A percentile compares a stretch with the other conserved stretches of the same genome.
phyloP scores from a whole-genome alignment of 2,113 vertebrate genomes.

The Formicarius rufipectus region DNA sequence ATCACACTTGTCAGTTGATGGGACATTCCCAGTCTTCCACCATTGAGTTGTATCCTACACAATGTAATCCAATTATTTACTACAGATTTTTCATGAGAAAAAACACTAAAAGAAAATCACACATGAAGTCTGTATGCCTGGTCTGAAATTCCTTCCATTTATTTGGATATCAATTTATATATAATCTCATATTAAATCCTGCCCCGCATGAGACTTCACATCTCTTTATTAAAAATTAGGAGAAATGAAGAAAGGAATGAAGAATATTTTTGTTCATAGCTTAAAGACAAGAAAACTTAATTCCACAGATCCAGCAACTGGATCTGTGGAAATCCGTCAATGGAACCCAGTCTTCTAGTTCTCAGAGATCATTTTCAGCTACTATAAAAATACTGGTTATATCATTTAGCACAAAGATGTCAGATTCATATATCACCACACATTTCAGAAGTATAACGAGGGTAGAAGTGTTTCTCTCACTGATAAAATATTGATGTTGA shows the following conservation, averaged over 20 bases:
- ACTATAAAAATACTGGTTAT: not conserved
- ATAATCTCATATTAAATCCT: not conserved
- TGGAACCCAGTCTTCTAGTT: not conserved
- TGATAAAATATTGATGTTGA: slow-evolving; percentile 17
- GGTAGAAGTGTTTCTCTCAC: not conserved
- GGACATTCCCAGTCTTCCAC: not conserved
- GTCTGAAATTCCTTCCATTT: not conserved
- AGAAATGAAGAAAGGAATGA: not conserved
- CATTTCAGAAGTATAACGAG: not conserved
- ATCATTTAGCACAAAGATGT: not conserved
- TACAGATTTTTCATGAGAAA: not conserved
- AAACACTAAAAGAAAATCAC: not conserved
- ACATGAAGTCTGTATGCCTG: not conserved
- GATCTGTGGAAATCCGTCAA: not conserved
- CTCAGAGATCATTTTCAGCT: not conserved
- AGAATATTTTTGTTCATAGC: not conserved
- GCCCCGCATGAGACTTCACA: not conserved
- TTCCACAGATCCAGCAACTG: no score
- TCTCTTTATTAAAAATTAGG: not conserved
- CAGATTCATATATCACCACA: not conserved
- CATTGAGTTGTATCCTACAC: not conserved
- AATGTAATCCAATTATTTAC: not conserved
- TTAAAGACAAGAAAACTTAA: not conserved
- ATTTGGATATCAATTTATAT: not conserved
- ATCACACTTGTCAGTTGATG: not conserved